phyloP scores from a whole-genome alignment of 2,888 invertebrate genomes.

The Sympetrum striolatum region DNA sequence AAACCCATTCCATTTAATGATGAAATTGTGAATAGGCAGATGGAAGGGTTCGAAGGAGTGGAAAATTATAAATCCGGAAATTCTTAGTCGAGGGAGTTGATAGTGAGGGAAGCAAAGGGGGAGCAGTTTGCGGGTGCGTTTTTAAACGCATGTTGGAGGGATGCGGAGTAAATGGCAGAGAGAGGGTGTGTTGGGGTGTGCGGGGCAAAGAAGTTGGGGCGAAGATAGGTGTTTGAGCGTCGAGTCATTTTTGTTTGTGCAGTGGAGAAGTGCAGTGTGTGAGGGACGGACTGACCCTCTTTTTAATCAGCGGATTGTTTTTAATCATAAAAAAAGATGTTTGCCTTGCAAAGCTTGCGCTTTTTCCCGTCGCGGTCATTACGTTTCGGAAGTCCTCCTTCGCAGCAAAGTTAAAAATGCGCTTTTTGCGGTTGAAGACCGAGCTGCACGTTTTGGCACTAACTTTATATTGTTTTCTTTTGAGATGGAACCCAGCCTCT shows the following conservation, averaged over 20 bases:
- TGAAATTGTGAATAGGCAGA: neutral
- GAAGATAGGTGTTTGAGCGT: neutral
- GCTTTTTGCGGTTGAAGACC: neutral
- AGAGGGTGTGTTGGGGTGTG: neutral
- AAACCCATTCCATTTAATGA: no score
- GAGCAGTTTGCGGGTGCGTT: neutral
- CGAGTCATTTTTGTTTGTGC: neutral
- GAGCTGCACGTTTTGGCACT: neutral
- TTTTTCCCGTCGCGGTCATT: neutral
- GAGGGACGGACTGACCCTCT: neutral
- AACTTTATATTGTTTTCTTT: neutral
- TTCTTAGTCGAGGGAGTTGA: neutral
- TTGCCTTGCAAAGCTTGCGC: neutral
- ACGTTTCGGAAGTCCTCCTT: neutral
- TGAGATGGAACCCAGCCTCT: neutral
- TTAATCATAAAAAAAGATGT: neutral
- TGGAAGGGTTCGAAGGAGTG: neutral
- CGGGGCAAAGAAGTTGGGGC: neutral
- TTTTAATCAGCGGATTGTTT: slow-evolving; percentile 13
- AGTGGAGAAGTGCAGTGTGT: neutral
- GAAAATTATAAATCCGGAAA: slow-evolving; percentile 1
- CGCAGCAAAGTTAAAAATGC: neutral
- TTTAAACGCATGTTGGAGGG: neutral
- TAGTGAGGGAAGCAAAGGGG: neutral
- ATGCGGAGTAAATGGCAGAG: neutral